Evolutionary conservation across 1,140 invertebrate genomes (phyloP), one percentile per base, ranked within the genome.

Genomic region (Drosophila neocordata): DNA sequence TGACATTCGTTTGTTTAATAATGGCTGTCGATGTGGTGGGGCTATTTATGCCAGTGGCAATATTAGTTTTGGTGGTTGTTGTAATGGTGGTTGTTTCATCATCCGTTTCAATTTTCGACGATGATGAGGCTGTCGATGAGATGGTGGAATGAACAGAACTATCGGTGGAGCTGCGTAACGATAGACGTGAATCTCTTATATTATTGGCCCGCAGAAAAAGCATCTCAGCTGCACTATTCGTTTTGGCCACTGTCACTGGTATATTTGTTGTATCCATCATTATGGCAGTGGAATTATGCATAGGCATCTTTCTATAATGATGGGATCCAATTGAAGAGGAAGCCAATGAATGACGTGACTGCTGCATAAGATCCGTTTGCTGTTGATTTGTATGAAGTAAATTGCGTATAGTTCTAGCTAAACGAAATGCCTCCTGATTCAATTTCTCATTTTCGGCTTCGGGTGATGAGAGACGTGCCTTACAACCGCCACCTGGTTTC

Each of bases 331-430:
- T 48, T 13, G 62, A 41, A 38, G 38, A 44, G 51, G 69, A 60
- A 37, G 62, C 56, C 38, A 74, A 34, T 24, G 74, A 84, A 48
- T 72, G 67, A 18, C 90, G 83, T 2, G 92, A 48, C 7, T 48
- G 75, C 44, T 93, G 92, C 0, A 92, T 91, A 31, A 95, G 89
- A 76, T 95, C 94, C 1, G 95, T 94, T 69, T 95, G 95, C 67
- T 93, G 92, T 24, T 82, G 65, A 7, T 89, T 87, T 57, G 94
- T 95, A 65, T 93, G 91, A 27, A 95, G 73, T 13, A 95, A 87
- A 11, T 95, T 95, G 67, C 95, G 94, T 37, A 95, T 94, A 4
- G 94, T 95, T 66, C 95, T 92, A 73, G 94, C 92, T 52, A 95
- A 91, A 35, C 94, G 93, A 68, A 94, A 95, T 9, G 95, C 94